phyloP scores from a whole-genome alignment of 2,888 invertebrate genomes.

The Tholera decimalis region DNA sequence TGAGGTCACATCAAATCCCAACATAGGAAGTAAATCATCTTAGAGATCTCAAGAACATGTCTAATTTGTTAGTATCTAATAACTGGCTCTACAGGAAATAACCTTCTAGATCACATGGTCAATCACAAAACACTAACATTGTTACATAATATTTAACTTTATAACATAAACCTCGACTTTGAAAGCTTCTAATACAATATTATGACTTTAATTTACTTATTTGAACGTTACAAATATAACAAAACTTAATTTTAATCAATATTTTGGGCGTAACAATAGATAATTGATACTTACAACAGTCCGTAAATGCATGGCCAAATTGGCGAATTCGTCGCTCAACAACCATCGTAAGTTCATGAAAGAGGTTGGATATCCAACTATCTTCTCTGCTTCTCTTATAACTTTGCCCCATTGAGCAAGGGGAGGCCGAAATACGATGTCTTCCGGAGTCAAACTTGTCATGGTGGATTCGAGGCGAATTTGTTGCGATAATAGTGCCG shows the following conservation, averaged over 20 bases:
- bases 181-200: not conserved
- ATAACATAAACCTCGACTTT: conserved; percentile 39
- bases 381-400: conserved; percentile 89
- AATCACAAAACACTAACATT: conserved; percentile 54
- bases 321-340: conserved; percentile 92
- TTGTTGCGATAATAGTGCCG: conserved; percentile 79
- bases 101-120: conserved; percentile 69
- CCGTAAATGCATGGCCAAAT: conserved; percentile 90
- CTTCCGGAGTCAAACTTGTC: conserved; percentile 86
- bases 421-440: conserved; percentile 86
- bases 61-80: conserved; percentile 28
- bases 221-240: not conserved
- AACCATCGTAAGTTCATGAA: conserved; percentile 92
- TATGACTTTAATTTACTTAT: not conserved
- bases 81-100: conserved; percentile 64
- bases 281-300: conserved; percentile 84
- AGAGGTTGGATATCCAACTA: conserved; percentile 91
- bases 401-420: conserved; percentile 85
- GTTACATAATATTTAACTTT: conserved; percentile 71
- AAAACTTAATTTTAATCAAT: not conserved
- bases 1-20: not conserved
- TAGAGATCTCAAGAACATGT: conserved; percentile 38
- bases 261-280: conserved; percentile 13
- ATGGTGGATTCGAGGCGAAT: conserved; percentile 83
- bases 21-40: conserved; percentile 5